These are phyloP conservation scores for Heterodera carotae DNA, from an alignment of 1,140 invertebrate species.

Conservation along the genomic window DNA sequence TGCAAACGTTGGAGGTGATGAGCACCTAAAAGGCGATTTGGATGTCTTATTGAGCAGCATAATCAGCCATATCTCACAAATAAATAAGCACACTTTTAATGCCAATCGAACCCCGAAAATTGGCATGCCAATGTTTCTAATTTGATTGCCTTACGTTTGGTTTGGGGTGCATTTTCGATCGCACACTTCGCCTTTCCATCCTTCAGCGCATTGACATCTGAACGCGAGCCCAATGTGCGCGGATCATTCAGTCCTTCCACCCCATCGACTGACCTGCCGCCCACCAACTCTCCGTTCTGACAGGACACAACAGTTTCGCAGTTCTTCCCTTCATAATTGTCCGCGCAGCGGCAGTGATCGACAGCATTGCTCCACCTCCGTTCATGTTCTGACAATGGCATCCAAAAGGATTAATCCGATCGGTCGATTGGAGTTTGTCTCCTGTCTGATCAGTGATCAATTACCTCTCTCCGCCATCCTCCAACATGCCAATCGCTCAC, in stretches of 20 bases:
- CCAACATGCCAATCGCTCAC: slow-evolving; percentile 52
- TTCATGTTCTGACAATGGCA: slow-evolving; percentile 44
- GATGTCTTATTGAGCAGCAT: not conserved
- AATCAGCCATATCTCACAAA: too few relatives aligned
- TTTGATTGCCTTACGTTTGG: slow-evolving; percentile 42
- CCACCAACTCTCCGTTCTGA: slow-evolving; percentile 47
- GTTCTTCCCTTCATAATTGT: slow-evolving; percentile 48
- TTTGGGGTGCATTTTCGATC: slow-evolving; percentile 53
- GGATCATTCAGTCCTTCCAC: not conserved
- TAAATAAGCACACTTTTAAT: too few relatives aligned
- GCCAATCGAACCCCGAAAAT: too few relatives aligned
- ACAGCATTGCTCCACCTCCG: slow-evolving; percentile 45
- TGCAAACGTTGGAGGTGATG: not conserved
- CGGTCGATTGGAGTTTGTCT: too few relatives aligned
- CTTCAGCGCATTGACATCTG: slow-evolving; percentile 52
- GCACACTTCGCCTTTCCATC: slow-evolving; percentile 52
- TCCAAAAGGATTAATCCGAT: not conserved
- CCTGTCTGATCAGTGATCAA: not conserved
- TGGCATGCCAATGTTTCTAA: too few relatives aligned
- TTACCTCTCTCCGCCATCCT: slow-evolving; percentile 51
- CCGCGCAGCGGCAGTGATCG: slow-evolving; percentile 46
- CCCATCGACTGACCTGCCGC: slow-evolving; percentile 26
- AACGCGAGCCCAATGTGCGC: not conserved
- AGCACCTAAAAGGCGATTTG: not conserved
- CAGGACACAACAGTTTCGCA: slow-evolving; percentile 45